phyloP scores from a whole-genome alignment of 2,888 invertebrate genomes.

The Blera fallax region DNA sequence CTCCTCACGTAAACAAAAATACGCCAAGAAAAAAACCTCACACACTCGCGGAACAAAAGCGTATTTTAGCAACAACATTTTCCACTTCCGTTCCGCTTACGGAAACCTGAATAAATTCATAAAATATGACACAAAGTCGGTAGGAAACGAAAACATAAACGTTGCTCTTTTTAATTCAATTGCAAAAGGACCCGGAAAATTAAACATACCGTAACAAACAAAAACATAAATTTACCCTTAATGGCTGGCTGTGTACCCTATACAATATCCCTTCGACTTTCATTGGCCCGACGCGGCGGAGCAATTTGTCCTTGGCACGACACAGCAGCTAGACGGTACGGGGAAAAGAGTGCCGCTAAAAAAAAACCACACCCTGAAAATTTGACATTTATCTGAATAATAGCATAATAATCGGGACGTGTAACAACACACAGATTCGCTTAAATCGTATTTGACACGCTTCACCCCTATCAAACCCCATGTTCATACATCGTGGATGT shows the following conservation, averaged over 20 bases:
- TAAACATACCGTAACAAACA: slow-evolving; percentile 73
- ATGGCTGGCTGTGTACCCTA: slow-evolving; percentile 37
- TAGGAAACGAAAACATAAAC: slow-evolving; percentile 58
- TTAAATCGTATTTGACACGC: slow-evolving; percentile 70
- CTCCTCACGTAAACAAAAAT: slow-evolving; percentile 34
- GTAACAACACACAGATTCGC: slow-evolving; percentile 73
- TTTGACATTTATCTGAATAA: slow-evolving; percentile 73
- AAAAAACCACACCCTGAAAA: slow-evolving; percentile 71
- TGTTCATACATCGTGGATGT: slow-evolving; percentile 15
- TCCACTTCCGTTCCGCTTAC: slow-evolving; percentile 69
- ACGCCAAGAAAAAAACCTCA: not conserved
- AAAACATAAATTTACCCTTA: slow-evolving; percentile 73
- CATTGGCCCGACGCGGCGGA: slow-evolving; percentile 44
- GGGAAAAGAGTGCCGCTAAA: slow-evolving; percentile 16
- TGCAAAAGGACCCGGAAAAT: slow-evolving; percentile 68
- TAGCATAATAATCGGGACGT: slow-evolving; percentile 69
- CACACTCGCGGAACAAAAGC: slow-evolving; percentile 46
- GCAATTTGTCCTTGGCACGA: slow-evolving; percentile 61
- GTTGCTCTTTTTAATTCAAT: slow-evolving; percentile 67
- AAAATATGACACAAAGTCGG: slow-evolving; percentile 56
- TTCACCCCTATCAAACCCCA: slow-evolving; percentile 60
- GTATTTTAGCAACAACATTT: slow-evolving; percentile 69
- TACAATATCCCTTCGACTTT: slow-evolving; percentile 6
- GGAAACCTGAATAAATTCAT: slow-evolving; percentile 57
- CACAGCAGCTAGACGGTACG: not conserved